Evolutionary conservation across 2,888 invertebrate genomes (phyloP).

Genomic region (Orchesellides sinensis): DNA sequence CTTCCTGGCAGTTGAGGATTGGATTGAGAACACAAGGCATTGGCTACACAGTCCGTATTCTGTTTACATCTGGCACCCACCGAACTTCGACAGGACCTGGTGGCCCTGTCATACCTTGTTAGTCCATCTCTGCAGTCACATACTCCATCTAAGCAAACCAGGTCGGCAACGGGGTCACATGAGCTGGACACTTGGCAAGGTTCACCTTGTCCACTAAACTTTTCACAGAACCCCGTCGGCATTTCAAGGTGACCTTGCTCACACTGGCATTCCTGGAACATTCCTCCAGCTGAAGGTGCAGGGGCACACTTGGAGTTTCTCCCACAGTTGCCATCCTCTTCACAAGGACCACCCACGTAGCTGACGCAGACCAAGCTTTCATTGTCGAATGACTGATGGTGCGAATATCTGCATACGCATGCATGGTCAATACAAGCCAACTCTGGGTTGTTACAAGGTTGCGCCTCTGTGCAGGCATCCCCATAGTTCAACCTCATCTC

Average conservation of each 20-base stretch:
- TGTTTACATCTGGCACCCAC: constrained; percentile 41
- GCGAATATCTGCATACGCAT: constrained; percentile 67
- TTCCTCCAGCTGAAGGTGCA: not conserved
- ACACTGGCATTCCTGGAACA: constrained; percentile 65
- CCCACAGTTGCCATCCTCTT: constrained; percentile 51
- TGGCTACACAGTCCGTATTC: constrained; percentile 33
- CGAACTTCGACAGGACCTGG: constrained; percentile 60
- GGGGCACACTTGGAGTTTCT: constrained; percentile 51
- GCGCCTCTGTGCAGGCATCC: constrained; percentile 43
- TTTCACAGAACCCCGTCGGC: constrained; percentile 56
- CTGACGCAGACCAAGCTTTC: constrained; percentile 51
- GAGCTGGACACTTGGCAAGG: constrained; percentile 31
- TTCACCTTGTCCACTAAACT: constrained; percentile 54
- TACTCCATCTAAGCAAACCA: constrained; percentile 61
- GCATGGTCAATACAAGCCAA: constrained; percentile 60
- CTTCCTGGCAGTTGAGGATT: constrained; percentile 65
- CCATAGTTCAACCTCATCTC: constrained; percentile 61
- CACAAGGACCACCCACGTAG: constrained; percentile 67
- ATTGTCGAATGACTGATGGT: constrained; percentile 64
- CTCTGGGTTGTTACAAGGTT: constrained; percentile 66
- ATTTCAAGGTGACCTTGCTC: constrained; percentile 62
- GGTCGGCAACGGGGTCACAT: constrained; percentile 66
- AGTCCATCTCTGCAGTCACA: constrained; percentile 65
- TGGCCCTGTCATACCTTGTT: constrained; percentile 53
- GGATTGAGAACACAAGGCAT: constrained; percentile 61